Conservation (phyloP, 2,113 vertebrate species). For the Amazona guildingii region DNA sequence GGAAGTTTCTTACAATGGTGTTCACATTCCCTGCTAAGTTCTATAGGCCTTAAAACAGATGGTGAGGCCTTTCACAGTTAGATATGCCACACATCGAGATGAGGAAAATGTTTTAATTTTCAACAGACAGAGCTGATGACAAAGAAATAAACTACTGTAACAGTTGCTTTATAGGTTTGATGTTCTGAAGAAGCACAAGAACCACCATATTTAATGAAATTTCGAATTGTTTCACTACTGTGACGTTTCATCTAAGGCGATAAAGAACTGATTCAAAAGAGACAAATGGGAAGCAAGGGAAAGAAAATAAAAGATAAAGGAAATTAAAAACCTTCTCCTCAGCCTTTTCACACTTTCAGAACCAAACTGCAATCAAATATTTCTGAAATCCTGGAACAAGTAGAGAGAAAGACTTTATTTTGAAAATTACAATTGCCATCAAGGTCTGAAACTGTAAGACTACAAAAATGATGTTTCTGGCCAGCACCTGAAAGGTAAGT, state of each 20-base stretch:
- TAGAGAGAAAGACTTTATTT: conserved; percentile 21
- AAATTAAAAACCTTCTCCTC: neutral
- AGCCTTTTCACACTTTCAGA: conserved; percentile 12
- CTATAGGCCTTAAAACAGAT: conserved; percentile 66
- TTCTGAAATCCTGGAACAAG: conserved; percentile 20
- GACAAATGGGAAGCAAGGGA: neutral
- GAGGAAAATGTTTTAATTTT: conserved; percentile 72
- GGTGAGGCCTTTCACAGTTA: conserved; percentile 61
- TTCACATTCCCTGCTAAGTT: conserved; percentile 34
- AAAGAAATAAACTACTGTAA: conserved; percentile 63
- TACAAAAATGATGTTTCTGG: conserved; percentile 66
- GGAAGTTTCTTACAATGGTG: conserved; percentile 12
- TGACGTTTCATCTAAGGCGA: neutral
- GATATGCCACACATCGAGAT: conserved; percentile 71
- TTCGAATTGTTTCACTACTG: neutral
- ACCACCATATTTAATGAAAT: neutral
- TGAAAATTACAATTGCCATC: conserved; percentile 6
- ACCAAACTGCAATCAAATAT: conserved; percentile 6
- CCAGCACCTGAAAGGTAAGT: conserved; percentile 2
- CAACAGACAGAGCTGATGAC: conserved; percentile 56
- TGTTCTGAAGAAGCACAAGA: neutral
- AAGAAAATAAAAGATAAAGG: neutral
- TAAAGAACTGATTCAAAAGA: neutral
- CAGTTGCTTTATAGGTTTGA: conserved; percentile 4
- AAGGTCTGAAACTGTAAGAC: conserved; percentile 36